A percentile compares a stretch with the other conserved stretches of the same genome.
phyloP scores from a whole-genome alignment of 2,888 invertebrate genomes.

The Bombylius discolor region DNA sequence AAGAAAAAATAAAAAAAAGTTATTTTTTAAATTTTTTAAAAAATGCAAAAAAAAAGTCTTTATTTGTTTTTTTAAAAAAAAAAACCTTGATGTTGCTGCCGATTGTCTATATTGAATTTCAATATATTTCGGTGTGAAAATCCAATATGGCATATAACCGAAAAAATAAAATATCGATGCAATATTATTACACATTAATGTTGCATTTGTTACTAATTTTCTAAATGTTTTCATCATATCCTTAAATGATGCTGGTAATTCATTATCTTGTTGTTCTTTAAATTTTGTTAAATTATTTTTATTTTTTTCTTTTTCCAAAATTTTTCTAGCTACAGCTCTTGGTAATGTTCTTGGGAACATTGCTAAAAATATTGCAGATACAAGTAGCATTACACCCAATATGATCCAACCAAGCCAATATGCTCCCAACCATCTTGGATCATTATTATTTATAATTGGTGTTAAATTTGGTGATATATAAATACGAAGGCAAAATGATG shows the following conservation, averaged over 20 bases:
- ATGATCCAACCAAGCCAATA: constrained; percentile 71
- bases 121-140: constrained; percentile 71
- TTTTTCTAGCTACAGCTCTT: constrained; percentile 45
- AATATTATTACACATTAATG: constrained; percentile 58
- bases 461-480: constrained; percentile 52
- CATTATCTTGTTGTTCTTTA: constrained; percentile 18
- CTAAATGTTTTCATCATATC: constrained; percentile 53
- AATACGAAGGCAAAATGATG: constrained; percentile 49
- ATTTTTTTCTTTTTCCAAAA: constrained; percentile 28
- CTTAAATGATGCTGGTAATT: constrained; percentile 36
- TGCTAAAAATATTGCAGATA: constrained; percentile 47
- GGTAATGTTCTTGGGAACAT: constrained; percentile 58
- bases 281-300: constrained; percentile 11
- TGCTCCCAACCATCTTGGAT: constrained; percentile 70
- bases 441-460: constrained; percentile 49
- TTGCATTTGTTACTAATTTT: constrained; percentile 49
- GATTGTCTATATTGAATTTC: constrained; percentile 69
- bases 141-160: constrained; percentile 63
- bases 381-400: constrained; percentile 43
- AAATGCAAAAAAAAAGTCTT: too few relatives aligned
- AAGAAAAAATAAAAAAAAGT: constrained; percentile 1
- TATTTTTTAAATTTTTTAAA: neutral
- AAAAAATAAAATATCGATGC: constrained; percentile 60
- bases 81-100: constrained; percentile 49
- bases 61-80: neutral